Conservation (phyloP, 2,113 vertebrate species). For the Leuciscus idus region DNA sequence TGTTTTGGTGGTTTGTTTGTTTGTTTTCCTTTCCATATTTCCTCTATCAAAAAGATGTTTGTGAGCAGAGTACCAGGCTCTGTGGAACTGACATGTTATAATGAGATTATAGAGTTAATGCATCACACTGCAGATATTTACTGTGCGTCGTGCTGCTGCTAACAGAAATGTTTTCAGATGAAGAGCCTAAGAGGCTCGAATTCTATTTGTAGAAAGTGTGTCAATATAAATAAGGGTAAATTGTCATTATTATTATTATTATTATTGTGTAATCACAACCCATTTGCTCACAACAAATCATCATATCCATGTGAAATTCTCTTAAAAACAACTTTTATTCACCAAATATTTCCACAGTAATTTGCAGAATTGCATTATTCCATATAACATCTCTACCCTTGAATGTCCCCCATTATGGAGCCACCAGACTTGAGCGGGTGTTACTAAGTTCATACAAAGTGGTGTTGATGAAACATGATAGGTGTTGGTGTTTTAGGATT, state of each 20-base stretch:
- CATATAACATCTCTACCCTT: background rate
- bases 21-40: background rate
- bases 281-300: background rate
- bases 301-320: background rate
- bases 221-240: background rate
- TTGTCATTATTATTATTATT: background rate
- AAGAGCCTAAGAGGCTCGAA: conserved; percentile 15
- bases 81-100: conserved; percentile 39
- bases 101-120: conserved; percentile 41
- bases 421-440: background rate
- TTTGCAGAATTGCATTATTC: background rate
- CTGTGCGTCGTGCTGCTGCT: conserved; percentile 39
- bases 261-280: background rate
- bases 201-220: conserved; percentile 22
- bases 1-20: background rate
- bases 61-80: conserved; percentile 3
- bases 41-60: background rate
- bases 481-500: conserved; percentile 16
- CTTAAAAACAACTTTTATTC: conserved; percentile 4
- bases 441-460: background rate
- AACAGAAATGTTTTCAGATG: conserved; percentile 51
- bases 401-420: background rate
- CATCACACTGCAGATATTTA: conserved; percentile 53
- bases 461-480: background rate
- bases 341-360: conserved; percentile 4